Evolutionary conservation across 2,113 vertebrate genomes (phyloP), one percentile per base, ranked within the genome.

Genomic region (Cyprinodon variegatus): DNA sequence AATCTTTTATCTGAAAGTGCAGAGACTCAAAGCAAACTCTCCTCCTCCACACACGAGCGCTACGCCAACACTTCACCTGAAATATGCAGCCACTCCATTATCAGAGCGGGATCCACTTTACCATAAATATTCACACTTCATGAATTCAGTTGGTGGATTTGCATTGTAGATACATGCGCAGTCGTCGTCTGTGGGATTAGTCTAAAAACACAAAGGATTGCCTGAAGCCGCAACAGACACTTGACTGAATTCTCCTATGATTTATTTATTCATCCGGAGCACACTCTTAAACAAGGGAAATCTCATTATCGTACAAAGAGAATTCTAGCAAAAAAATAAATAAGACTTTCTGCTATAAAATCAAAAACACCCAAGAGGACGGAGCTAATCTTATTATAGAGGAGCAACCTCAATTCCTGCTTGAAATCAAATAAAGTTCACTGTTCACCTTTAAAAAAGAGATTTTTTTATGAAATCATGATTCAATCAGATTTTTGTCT

Each of bases 81-180:
- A 89, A 86, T 79, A 82, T 85, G 77, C 68, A 83, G 74, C 81
- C 61, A 43, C 82, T 86, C 65, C 77, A 78, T 62, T 70, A 73
- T 3, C 12, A 45, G 1, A 81, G 78, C 79, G 8, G 11, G 41
- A 70, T 67, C 83, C 72, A 88, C 85, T 87, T 86, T 12, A 78
- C 62, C 73, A 78, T 84, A 79, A 89, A 83, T 86, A 84, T 81
- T 76, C 75, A 74, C 66, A 77, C 73, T 68, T 83, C 70, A 87
- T 86, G 43, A 88, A 81, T 87, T 63, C 74, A 67, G 45, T 64
- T 10, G 5, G 60, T 15, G 14, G 45, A 72, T 85, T 40, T 72
- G 65, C 68, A 72, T 71, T 62, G 41, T 50, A 76, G 46, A 75
- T 14, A 36, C 17, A 63, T 67, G 57, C 20, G 36, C 11, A 59